Base-by-base conservation (phyloP, 2,888 invertebrate genomes). In the Lacanobia wlatinum region DNA sequence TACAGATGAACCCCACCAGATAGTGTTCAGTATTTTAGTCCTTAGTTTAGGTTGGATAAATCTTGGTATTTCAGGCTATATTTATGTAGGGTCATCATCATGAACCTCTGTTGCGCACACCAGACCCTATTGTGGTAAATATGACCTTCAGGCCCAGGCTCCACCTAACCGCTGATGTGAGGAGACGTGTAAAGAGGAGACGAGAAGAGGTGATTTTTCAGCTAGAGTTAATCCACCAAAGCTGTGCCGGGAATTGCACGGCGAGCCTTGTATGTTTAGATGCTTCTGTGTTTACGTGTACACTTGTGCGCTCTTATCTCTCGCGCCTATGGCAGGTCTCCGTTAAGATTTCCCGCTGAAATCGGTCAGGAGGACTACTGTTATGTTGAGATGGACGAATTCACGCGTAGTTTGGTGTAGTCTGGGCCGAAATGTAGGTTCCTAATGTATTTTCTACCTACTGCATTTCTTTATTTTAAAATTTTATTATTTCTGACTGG, bases 11-110 rank as follows among this genome's bases (percentile, higher is more conserved):
- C 10, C 7, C 58, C 21, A 40, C 7, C 58, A 59, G 40, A 58
- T 38, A 53, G 66, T 73, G 73, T 82, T 78, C 68, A 56, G 8
- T 28, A 61, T 38, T 46, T 43, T 48, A 48, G 46, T 78, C 16
- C 14, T 40, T 52, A 40, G 21, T 78, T 28, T 60, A 70, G 12
- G 10, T 40, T 60, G 28, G 12, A 55, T 61, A 78, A 75, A 75
- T 75, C 61, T 28, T 56, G 72, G 34, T 78, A 50, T 56, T 71
- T 71, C 50, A 28, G 50, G 9, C 46, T 70, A 1, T n/a, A 21
- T 23, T 55, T 7, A 40, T 18, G 28, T 40, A 40, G 21, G 40
- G 14, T 59, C 21, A 21, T 14, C 59, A 7, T 40, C 6, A 40
- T 40, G 2, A 59, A 59, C 3, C 12, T 21, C 14, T 8, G n/a